phyloP scores from a whole-genome alignment of 2,113 vertebrate species.

The Macrotus californicus region DNA sequence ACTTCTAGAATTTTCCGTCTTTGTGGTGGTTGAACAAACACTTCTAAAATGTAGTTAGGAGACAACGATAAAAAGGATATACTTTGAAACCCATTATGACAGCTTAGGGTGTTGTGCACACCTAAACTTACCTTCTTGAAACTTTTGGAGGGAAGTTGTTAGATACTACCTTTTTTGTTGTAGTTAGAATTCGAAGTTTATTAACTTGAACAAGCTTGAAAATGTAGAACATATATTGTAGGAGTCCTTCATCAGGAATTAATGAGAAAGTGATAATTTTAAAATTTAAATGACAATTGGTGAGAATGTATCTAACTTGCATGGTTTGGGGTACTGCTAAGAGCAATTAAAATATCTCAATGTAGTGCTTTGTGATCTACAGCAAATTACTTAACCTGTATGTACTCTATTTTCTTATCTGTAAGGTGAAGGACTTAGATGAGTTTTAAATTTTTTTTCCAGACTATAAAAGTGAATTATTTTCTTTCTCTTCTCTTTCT shows the following conservation, averaged over 20 bases:
- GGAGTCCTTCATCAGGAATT: conserved; percentile 30
- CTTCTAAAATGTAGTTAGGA: background rate
- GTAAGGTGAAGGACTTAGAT: conserved; percentile 23
- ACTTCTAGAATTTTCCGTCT: conserved; percentile 48
- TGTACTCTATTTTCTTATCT: conserved; percentile 24
- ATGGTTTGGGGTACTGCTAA: conserved; percentile 6
- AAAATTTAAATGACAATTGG: conserved; percentile 13
- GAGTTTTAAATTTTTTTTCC: background rate
- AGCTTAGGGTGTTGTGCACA: background rate
- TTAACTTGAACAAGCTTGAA: conserved; percentile 21
- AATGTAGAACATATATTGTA: background rate
- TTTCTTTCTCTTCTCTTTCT: background rate
- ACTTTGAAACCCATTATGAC: background rate
- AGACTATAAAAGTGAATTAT: conserved; percentile 7
- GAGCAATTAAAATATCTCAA: conserved; percentile 48
- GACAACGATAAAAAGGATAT: background rate
- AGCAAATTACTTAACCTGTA: conserved; percentile 30
- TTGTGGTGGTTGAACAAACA: background rate
- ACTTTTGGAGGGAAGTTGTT: background rate
- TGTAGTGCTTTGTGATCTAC: conserved; percentile 28
- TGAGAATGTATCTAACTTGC: background rate
- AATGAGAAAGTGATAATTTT: conserved; percentile 29
- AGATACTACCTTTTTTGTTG: background rate
- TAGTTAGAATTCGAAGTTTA: conserved; percentile 43
- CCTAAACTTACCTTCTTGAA: background rate